Evolutionary conservation across 2,797 vertebrate genomes (phyloP), one percentile per base, ranked within the genome.

Genomic region (Bradypodion pumilum): DNA sequence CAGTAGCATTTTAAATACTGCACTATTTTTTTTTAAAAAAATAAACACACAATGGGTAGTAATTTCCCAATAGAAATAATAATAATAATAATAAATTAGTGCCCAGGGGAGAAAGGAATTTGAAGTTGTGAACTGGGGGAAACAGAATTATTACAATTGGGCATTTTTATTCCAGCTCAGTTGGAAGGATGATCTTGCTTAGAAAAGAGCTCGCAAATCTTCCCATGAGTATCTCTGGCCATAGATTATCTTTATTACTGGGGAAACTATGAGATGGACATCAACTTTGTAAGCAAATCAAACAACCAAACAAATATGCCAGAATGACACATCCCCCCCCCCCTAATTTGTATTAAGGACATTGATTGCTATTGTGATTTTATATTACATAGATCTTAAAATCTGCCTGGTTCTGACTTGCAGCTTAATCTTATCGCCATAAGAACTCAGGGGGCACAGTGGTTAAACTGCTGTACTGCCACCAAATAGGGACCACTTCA

Each of bases 1-100:
- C 80, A 92, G 90, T 85, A 90, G 91, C 90, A 93, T 95, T 95
- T 94, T 91, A 95, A 95, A 92, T 94, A 91, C n/a, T 92, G 90
- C 3, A 23, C 77, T 63, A 35, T 68, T 82, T 59, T 2, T 4
- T 13, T 66, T 0, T 10, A 84, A 76, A 2, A 5, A 40, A 44
- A 46, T 59, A 73, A 56, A 59, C 68, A 35, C 70, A 29, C 86
- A 80, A 27, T 76, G 12, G 76, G 59, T 81, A 63, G 56, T 56
- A 42, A 72, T 81, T 94, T n/a, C 46, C 69, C 85, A 88, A 70
- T 90, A 86, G 86, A 90, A 87, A 73, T 89, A 87, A 86, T 82
- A 69, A 86, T 82, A 69, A 86, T 91, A n/a, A 90, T 90, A 92
- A 91, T 86, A 90, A 90, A 91, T 85, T 86, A 90, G 89, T 75